These are phyloP conservation scores for Leptinotarsa undecemlineata DNA, from an alignment of 1,140 invertebrate species.

Conservation along the genomic window DNA sequence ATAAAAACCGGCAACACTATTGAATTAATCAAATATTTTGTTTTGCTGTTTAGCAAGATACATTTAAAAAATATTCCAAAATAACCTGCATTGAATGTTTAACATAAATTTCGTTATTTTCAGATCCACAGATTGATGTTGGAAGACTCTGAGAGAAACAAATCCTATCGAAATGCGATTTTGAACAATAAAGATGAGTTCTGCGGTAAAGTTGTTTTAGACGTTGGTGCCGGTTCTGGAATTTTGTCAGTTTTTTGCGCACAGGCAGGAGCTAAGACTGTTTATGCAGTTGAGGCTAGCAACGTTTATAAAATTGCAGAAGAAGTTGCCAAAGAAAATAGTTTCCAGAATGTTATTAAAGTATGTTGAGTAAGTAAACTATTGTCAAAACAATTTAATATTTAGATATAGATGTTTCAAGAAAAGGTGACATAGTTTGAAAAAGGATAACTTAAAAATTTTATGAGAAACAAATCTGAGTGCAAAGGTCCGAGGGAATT, in stretches of 20 bases:
- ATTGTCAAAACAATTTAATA: no score
- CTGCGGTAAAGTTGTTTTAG: constrained; percentile 81
- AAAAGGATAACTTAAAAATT: no score
- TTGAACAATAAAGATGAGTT: constrained; percentile 69
- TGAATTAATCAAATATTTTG: no score
- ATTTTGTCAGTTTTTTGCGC: constrained; percentile 97
- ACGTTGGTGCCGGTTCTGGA: constrained; percentile 96
- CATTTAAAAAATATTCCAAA: no score
- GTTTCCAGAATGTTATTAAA: constrained; percentile 61
- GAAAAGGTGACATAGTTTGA: no score
- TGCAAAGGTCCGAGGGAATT: no score
- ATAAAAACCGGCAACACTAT: no score
- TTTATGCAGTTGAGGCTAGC: constrained; percentile 93
- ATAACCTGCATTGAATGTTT: no score
- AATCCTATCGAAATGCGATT: constrained; percentile 83
- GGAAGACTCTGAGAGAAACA: constrained; percentile 77
- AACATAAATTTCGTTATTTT: constrained; percentile 18
- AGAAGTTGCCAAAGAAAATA: constrained; percentile 79
- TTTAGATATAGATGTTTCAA: no score
- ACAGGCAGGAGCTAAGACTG: constrained; percentile 88
- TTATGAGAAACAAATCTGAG: no score
- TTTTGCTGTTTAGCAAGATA: no score
- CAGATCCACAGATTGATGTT: constrained; percentile 81
- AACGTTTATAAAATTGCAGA: constrained; percentile 85
- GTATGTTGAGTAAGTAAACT: constrained; percentile 50